Evolutionary conservation across 2,888 invertebrate species (phyloP).

Genomic region (Caenorhabditis zanzibari): DNA sequence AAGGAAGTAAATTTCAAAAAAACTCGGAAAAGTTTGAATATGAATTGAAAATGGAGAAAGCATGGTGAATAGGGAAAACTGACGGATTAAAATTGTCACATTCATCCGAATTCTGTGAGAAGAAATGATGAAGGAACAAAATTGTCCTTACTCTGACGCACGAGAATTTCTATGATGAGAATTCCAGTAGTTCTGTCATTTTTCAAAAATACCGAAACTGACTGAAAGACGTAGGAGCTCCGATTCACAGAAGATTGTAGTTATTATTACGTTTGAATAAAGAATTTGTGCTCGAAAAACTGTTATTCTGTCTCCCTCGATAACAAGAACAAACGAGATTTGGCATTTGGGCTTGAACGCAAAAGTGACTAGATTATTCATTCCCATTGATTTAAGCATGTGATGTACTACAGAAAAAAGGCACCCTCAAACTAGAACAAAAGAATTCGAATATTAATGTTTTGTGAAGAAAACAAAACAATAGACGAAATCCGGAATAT

Average conservation of each 20-base stretch:
- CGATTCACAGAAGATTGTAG: no score
- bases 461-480: not conserved
- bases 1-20: not conserved
- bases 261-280: no score
- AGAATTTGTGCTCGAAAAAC: no score
- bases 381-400: not conserved
- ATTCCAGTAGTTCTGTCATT: no score
- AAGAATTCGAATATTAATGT: constrained; percentile 6
- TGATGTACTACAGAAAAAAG: not conserved
- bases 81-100: constrained; percentile 51
- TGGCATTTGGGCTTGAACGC: not conserved
- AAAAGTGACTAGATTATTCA: constrained; percentile 4
- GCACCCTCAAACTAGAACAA: constrained; percentile 10
- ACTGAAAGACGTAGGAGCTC: no score
- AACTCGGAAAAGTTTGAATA: constrained; percentile 8
- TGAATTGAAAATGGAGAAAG: not conserved
- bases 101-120: constrained; percentile 19
- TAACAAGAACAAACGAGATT: not conserved
- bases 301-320: not conserved
- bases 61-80: constrained; percentile 4
- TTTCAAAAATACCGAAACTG: no score
- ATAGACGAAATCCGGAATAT: not conserved
- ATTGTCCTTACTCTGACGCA: constrained; percentile 3
- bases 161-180: no score
- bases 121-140: not conserved